These are phyloP conservation scores for Euzophera pinguis DNA, from an alignment of 2,888 invertebrate genomes.

Conservation along the genomic window DNA sequence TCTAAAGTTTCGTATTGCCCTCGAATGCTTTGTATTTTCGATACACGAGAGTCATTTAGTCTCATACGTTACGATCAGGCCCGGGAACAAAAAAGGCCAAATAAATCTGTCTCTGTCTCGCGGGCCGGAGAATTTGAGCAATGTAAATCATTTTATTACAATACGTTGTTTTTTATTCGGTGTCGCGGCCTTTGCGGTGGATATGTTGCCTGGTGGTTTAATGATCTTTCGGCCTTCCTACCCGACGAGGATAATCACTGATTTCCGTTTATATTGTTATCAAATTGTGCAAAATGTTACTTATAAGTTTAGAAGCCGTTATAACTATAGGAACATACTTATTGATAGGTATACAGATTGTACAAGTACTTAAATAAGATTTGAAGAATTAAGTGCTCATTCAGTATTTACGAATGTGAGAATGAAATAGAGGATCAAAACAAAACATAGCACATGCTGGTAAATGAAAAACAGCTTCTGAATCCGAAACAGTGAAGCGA, in stretches of 20 bases:
- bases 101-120: constrained; percentile 71
- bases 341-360: no score
- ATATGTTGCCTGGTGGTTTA: constrained; percentile 49
- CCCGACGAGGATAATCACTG: constrained; percentile 27
- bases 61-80: constrained; percentile 73
- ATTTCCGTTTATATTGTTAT: constrained; percentile 27
- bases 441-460: no score
- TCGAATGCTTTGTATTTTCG: constrained; percentile 39
- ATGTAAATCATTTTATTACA: constrained; percentile 78
- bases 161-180: constrained; percentile 62
- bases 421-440: no score
- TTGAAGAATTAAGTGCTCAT: no score
- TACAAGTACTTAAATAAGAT: no score
- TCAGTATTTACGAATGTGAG: no score
- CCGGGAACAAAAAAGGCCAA: constrained; percentile 64
- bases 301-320: no score
- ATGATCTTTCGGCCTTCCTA: constrained; percentile 36
- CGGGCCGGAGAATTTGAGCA: constrained; percentile 69
- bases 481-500: not conserved
- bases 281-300: no score
- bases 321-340: no score
- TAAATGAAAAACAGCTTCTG: not conserved
- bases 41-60: constrained; percentile 57
- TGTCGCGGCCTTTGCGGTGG: constrained; percentile 58
- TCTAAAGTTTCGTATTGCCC: constrained; percentile 43